phyloP scores from a whole-genome alignment of 1,140 invertebrate genomes.

The honey bee (Apis mellifera) region Amel_HAv3.1 CM009938.2:6496501-6497000 shows the following conservation, averaged over 20 bases:
- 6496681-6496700: conserved; percentile 67
- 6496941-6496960: conserved; percentile 53
- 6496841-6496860: conserved; percentile 23
- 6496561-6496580: neutral
- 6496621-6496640: conserved; percentile 22
- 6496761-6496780: conserved; percentile 59
- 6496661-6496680: conserved; percentile 72
- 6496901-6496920: conserved; percentile 45
- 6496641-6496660: conserved; percentile 28
- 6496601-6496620: neutral
- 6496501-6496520: conserved; percentile 1
- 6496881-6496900: conserved; percentile 54
- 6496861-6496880: conserved; percentile 50
- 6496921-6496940: conserved; percentile 4
- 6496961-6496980: conserved; percentile 64
- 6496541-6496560: neutral
- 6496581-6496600: neutral
- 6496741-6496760: conserved; percentile 76
- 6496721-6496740: conserved; percentile 79
- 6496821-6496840: conserved; percentile 16
- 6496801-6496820: conserved; percentile 12
- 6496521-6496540: neutral
- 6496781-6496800: conserved; percentile 40
- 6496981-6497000: conserved; percentile 69
- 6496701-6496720: conserved; percentile 74